A percentile compares a stretch with the other conserved stretches of the same genome.
phyloP scores from a whole-genome alignment of 1,140 invertebrate genomes.

The Heterodera schachtii region DNA sequence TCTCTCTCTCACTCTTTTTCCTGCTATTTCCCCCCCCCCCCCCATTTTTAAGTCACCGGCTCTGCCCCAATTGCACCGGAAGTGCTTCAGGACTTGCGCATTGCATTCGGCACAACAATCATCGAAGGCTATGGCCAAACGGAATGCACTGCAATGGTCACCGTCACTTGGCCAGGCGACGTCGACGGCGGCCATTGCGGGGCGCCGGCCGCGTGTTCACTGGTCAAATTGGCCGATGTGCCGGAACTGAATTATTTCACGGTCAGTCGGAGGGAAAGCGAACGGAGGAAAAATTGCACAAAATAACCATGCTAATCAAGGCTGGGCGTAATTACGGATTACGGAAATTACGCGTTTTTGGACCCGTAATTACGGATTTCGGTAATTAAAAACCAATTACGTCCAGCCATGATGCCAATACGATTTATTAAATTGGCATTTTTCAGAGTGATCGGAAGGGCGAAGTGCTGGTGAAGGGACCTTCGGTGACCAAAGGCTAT shows the following conservation, averaged over 20 bases:
- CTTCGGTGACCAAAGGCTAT: conserved; percentile 57
- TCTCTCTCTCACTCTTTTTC: no score
- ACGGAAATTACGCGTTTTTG: no score
- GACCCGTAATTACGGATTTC: no score
- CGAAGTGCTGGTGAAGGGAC: conserved; percentile 58
- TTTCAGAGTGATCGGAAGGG: conserved; percentile 47
- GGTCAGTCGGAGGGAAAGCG: neutral
- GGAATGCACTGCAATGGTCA: conserved; percentile 70
- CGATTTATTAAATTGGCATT: conserved; percentile 5
- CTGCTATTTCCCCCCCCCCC: no score
- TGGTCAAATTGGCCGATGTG: conserved; percentile 90
- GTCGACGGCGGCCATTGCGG: conserved; percentile 87
- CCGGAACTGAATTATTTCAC: conserved; percentile 97
- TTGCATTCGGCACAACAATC: conserved; percentile 84
- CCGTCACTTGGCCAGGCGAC: conserved; percentile 87
- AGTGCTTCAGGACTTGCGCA: conserved; percentile 88
- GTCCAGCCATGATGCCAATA: neutral
- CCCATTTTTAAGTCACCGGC: conserved; percentile 81
- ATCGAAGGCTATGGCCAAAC: conserved; percentile 86
- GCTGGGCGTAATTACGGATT: no score
- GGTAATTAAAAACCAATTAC: no score
- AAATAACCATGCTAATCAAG: no score
- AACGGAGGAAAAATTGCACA: neutral
- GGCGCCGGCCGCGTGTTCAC: conserved; percentile 86
- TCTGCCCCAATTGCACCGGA: conserved; percentile 87